A percentile compares a stretch with the other conserved stretches of the same genome.
These are phyloP conservation scores for Cynopterus brachyotis DNA, from an alignment of 2,113 vertebrate genomes.

Conservation along the genomic window DNA sequence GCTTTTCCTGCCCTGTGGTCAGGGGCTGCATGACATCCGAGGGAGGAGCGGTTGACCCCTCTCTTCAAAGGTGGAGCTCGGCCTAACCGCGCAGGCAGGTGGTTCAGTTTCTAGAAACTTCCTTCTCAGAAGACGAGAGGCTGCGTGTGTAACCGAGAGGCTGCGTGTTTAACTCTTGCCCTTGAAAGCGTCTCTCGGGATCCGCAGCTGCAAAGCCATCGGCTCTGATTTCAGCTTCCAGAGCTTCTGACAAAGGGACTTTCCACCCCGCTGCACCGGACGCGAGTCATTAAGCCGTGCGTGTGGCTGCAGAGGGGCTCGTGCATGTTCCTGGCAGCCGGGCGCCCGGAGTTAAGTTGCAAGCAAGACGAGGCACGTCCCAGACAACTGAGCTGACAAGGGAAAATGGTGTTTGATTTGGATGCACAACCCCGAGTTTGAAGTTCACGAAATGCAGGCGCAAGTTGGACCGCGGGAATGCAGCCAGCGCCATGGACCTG, in stretches of 20 bases:
- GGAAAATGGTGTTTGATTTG: background rate
- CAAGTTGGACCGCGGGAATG: accelerated
- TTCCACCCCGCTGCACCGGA: accelerated
- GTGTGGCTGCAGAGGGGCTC: background rate
- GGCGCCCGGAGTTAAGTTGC: background rate
- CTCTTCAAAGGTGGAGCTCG: background rate
- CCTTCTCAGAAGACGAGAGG: background rate
- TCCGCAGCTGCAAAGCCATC: background rate
- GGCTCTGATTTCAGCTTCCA: background rate
- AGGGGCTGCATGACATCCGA: accelerated
- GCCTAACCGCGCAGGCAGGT: accelerated
- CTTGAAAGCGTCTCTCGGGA: background rate
- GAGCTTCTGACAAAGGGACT: background rate
- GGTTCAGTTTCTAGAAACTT: background rate
- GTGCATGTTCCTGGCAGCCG: background rate
- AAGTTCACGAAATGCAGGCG: background rate
- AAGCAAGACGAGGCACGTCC: background rate
- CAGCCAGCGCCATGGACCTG: accelerated
- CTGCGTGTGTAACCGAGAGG: too few species aligned
- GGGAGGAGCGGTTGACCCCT: background rate
- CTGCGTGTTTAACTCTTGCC: background rate
- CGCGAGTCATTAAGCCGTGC: accelerated
- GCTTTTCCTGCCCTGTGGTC: too few species aligned
- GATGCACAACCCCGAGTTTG: background rate
- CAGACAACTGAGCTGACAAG: background rate